Conservation (phyloP, 2,797 vertebrate genomes). For the Cuculus canorus region DNA sequence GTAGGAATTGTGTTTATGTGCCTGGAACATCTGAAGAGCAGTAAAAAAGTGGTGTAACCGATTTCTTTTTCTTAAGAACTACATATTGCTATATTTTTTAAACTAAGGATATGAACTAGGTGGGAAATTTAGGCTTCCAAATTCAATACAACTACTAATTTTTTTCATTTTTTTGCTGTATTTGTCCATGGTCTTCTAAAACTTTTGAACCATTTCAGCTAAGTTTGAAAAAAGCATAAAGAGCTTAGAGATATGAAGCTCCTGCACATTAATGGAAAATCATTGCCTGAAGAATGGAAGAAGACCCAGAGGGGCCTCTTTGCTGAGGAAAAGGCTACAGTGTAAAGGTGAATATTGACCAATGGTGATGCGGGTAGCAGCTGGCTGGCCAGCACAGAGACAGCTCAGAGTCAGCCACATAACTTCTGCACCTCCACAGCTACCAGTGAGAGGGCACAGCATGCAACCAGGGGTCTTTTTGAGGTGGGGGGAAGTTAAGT, state of each 20-base stretch:
- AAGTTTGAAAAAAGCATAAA: not conserved
- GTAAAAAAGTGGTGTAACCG: not conserved
- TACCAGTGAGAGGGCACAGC: not conserved
- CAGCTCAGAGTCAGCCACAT: fast-evolving
- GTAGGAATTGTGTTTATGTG: not conserved
- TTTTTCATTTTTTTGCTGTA: not conserved
- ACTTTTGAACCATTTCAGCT: not conserved
- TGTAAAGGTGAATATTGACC: not conserved
- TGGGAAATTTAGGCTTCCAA: not conserved
- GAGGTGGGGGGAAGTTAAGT: not conserved
- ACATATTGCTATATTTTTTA: not conserved
- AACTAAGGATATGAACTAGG: not conserved
- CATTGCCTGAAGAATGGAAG: not conserved
- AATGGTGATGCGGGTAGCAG: fast-evolving
- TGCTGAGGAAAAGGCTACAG: not conserved
- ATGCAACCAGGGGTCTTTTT: not conserved
- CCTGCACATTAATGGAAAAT: not conserved
- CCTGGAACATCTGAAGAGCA: not conserved
- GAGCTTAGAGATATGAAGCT: not conserved
- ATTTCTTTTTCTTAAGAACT: not conserved
- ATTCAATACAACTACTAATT: not conserved
- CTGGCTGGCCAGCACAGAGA: not conserved
- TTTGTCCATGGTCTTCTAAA: not conserved
- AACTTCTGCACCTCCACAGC: not conserved
- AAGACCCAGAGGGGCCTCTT: not conserved